These are phyloP conservation scores for Cyaniris semiargus DNA, from an alignment of 2,888 invertebrate species.

Conservation along the genomic window DNA sequence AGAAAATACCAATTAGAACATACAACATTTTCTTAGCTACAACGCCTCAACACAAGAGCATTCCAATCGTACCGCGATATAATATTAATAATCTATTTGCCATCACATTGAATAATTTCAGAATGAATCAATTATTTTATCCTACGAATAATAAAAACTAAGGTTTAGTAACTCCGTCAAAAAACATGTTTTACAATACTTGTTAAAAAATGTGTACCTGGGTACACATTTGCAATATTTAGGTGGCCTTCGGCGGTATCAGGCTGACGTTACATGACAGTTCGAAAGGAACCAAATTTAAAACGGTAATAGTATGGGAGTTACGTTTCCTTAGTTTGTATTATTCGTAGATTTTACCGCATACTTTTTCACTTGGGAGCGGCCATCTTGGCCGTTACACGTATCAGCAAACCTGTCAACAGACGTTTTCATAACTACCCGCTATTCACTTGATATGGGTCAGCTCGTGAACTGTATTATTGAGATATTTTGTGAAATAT, in stretches of 20 bases:
- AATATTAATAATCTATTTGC: neutral
- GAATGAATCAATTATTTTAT: neutral
- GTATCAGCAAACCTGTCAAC: slow-evolving; percentile 9
- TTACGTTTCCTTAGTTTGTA: no score
- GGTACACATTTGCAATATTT: no score
- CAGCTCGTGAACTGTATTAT: slow-evolving; percentile 7
- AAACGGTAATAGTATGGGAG: no score
- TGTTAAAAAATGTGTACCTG: no score
- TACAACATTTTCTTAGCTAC: no score
- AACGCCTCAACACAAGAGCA: neutral
- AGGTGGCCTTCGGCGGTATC: no score
- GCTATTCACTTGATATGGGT: neutral
- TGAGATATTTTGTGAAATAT: neutral
- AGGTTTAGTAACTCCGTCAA: no score
- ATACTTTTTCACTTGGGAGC: neutral
- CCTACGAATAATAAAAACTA: no score
- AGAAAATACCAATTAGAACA: no score
- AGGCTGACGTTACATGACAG: no score
- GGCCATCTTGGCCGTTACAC: neutral
- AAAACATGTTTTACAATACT: no score
- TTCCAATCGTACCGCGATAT: neutral
- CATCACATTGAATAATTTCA: neutral
- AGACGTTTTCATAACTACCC: neutral
- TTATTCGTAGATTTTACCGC: neutral
- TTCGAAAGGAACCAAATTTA: no score